Percentiles rank a stretch among this genome's conserved stretches.
These are phyloP conservation scores for Lates calcarifer DNA, from an alignment of 2,113 vertebrate species.

Conservation along the genomic window DNA sequence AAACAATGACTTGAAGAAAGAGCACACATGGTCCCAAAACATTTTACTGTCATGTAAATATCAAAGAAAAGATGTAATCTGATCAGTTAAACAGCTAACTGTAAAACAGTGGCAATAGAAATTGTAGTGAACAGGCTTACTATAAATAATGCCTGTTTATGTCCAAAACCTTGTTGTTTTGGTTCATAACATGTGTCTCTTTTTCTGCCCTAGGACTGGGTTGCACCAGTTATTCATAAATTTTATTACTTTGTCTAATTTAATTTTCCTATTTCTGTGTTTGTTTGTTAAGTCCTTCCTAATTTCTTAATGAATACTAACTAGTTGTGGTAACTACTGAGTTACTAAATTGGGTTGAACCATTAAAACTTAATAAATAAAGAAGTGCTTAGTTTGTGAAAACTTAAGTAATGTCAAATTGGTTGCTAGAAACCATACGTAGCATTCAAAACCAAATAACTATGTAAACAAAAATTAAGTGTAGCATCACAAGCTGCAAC, in stretches of 20 bases:
- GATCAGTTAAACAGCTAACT: not conserved
- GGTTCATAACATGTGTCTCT: constrained; percentile 3
- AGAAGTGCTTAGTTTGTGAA: not conserved
- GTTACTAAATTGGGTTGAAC: not conserved
- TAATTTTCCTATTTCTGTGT: not conserved
- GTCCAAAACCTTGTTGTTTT: constrained; percentile 16
- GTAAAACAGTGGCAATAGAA: not conserved
- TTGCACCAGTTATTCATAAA: not conserved
- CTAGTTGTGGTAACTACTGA: no score
- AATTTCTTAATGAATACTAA: no score
- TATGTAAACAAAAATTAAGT: no score
- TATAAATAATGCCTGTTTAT: constrained; percentile 19
- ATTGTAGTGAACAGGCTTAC: not conserved
- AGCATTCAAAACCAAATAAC: no score
- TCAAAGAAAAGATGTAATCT: not conserved
- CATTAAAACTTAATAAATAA: not conserved
- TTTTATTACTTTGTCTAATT: not conserved
- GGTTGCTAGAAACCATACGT: not conserved
- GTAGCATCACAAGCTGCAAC: no score
- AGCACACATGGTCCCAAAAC: not conserved
- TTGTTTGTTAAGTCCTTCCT: not conserved
- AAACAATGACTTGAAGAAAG: not conserved
- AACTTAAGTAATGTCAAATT: not conserved
- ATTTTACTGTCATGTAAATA: not conserved
- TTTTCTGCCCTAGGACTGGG: not conserved